phyloP scores from a whole-genome alignment of 1,140 invertebrate genomes.

The Aphaenogaster ashmeadi region DNA sequence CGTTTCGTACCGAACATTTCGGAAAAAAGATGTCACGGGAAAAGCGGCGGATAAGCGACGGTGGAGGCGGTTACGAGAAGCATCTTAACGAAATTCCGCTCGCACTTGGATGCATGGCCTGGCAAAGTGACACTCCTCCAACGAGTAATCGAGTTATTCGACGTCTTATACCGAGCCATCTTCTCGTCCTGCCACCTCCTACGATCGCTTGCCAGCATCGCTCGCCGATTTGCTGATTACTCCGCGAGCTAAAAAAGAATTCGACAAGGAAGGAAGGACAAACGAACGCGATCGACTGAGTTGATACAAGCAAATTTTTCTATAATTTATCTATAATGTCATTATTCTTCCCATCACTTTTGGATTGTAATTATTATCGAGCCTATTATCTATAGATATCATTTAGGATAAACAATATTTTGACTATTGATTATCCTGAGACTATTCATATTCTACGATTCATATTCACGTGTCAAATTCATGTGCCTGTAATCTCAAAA shows the following conservation, averaged over 20 bases:
- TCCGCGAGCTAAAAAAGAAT: constrained; percentile 70
- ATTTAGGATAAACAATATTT: not conserved
- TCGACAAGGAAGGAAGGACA: not conserved
- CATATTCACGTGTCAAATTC: too few species aligned
- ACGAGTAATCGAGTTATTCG: constrained; percentile 84
- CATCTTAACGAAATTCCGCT: constrained; percentile 81
- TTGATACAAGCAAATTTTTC: constrained; percentile 70
- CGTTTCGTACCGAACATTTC: constrained; percentile 13
- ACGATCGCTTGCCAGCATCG: constrained; percentile 74
- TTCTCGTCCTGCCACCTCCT: constrained; percentile 26
- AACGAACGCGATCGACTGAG: constrained; percentile 66
- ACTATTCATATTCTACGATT: not conserved
- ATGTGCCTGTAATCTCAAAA: not conserved
- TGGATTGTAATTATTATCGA: not conserved
- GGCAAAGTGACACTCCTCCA: constrained; percentile 83
- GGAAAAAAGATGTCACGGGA: constrained; percentile 41
- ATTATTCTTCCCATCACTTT: not conserved
- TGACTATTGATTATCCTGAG: not conserved
- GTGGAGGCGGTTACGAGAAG: constrained; percentile 57
- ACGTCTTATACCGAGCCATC: constrained; percentile 76
- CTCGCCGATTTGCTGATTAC: constrained; percentile 84
- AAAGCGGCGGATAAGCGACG: constrained; percentile 61
- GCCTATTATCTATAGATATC: not conserved
- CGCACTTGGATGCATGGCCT: constrained; percentile 77
- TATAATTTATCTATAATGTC: constrained; percentile 1